Conservation (phyloP, 2,888 invertebrate genomes). For the Luffia ferchaultella region DNA sequence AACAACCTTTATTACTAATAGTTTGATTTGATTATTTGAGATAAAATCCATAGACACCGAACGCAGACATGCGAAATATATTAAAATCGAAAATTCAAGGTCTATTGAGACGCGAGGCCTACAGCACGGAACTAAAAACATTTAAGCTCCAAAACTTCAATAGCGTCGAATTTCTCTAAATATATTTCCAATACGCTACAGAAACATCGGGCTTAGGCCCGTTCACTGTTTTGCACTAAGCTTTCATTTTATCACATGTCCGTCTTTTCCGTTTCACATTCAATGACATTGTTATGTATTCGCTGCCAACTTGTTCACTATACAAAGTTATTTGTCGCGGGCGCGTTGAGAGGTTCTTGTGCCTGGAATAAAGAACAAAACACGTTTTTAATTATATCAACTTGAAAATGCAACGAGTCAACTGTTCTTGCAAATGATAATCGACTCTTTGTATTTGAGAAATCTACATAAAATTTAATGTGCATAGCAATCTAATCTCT, state of each 20-base stretch:
- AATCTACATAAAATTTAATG: too few relatives aligned
- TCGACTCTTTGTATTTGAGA: too few relatives aligned
- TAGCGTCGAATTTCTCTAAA: not conserved
- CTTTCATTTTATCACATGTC: conserved; percentile 28
- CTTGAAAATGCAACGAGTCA: not conserved
- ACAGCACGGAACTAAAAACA: not conserved
- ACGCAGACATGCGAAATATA: not conserved
- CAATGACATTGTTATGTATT: conserved; percentile 55
- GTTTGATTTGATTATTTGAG: not conserved
- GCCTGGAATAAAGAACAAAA: conserved; percentile 69
- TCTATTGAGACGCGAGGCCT: not conserved
- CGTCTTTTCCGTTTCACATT: conserved; percentile 62
- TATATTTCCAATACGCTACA: not conserved
- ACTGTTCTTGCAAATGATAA: too few relatives aligned
- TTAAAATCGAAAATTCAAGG: not conserved
- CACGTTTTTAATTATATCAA: conserved; percentile 12
- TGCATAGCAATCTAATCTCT: too few relatives aligned
- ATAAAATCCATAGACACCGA: not conserved
- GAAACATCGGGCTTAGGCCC: conserved; percentile 27
- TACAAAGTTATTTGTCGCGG: conserved; percentile 83
- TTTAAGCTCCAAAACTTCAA: not conserved
- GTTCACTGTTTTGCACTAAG: conserved; percentile 53
- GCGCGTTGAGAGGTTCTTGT: conserved; percentile 82
- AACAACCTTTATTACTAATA: too few relatives aligned
- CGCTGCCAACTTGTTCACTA: conserved; percentile 60